A percentile compares a stretch with the other conserved stretches of the same genome.
phyloP scores from a whole-genome alignment of 1,140 invertebrate genomes.

The Drosophila fuyamai region DNA sequence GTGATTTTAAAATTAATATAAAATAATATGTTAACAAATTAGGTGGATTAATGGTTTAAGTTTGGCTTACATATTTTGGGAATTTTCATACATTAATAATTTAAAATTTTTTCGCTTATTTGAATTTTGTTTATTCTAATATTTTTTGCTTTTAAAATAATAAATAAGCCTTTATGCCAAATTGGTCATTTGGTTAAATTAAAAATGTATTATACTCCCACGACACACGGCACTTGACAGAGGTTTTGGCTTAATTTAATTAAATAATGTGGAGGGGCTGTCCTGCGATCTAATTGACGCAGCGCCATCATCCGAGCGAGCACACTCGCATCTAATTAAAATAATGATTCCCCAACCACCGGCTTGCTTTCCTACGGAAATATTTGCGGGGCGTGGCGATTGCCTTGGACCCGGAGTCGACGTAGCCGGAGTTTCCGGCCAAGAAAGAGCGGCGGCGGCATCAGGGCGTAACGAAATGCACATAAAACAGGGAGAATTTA shows the following conservation, averaged over 20 bases:
- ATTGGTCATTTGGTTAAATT: conserved; percentile 30
- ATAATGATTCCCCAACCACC: conserved; percentile 50
- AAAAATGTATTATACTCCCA: conserved; percentile 51
- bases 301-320: conserved; percentile 14
- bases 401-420: conserved; percentile 21
- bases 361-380: conserved; percentile 40
- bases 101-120: no score
- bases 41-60: no score
- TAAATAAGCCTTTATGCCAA: conserved; percentile 1
- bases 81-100: no score
- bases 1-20: no score
- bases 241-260: conserved; percentile 53
- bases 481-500: conserved; percentile 75
- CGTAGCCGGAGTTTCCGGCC: conserved; percentile 39
- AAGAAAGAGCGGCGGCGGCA: conserved; percentile 41
- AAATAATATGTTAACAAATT: no score
- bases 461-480: conserved; percentile 69
- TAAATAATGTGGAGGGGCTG: conserved; percentile 52
- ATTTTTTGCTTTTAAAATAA: no score
- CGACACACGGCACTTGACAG: conserved; percentile 25
- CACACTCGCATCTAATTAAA: conserved; percentile 68
- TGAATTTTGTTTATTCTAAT: no score
- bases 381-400: conserved; percentile 68
- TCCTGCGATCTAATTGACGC: conserved; percentile 21
- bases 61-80: no score